phyloP scores from a whole-genome alignment of 2,113 vertebrate species.

The Carettochelys insculpta region DNA sequence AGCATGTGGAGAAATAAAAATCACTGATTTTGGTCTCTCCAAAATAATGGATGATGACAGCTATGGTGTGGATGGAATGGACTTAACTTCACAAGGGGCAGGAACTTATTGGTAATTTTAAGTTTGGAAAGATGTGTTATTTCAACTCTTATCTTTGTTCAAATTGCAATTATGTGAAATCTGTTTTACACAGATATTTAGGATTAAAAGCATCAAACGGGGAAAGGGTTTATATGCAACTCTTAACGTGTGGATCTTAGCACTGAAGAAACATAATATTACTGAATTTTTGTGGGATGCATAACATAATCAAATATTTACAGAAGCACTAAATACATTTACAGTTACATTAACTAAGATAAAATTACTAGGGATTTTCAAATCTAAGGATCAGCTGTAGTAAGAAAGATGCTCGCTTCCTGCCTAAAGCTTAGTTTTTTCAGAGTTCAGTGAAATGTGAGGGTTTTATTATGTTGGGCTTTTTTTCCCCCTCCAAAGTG shows the following conservation, averaged over 20 bases:
- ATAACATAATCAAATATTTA: neutral
- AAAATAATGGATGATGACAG: slow-evolving; percentile 99
- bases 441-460: neutral
- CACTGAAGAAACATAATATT: neutral
- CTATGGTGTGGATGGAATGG: slow-evolving; percentile 98
- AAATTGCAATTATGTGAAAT: neutral
- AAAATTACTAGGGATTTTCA: neutral
- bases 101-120: slow-evolving; percentile 94
- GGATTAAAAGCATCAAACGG: neutral
- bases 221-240: neutral
- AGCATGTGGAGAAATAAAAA: slow-evolving; percentile 99
- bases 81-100: slow-evolving; percentile 97
- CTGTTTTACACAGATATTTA: neutral
- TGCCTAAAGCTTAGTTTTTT: neutral
- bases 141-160: neutral
- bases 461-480: neutral
- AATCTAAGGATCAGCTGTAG: neutral
- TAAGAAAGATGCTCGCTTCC: neutral
- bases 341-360: neutral
- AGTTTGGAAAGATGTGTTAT: slow-evolving; percentile 11
- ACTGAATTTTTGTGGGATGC: neutral
- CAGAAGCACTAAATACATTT: neutral
- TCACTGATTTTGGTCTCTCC: slow-evolving; percentile 98
- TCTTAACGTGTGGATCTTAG: neutral
- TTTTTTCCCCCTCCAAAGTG: neutral